Evolutionary conservation across 2,797 vertebrate genomes (phyloP).

Genomic region (Buceros bicornis): DNA sequence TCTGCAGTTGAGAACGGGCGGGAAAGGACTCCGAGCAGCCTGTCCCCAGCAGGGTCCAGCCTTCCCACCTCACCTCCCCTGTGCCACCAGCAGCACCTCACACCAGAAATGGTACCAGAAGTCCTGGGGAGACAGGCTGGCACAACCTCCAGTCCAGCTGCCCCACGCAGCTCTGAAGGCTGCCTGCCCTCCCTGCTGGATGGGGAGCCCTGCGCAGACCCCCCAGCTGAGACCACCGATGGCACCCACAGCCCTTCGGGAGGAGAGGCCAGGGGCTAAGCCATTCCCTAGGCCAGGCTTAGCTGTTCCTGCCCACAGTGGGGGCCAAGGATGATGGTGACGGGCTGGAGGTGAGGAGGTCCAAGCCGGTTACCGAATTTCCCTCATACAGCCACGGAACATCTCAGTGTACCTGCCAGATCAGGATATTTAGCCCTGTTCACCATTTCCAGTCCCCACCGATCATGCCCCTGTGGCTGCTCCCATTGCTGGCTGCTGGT

Average conservation of each 20-base stretch:
- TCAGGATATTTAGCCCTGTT: background rate
- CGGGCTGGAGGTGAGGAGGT: background rate
- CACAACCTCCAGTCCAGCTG: rapidly evolving
- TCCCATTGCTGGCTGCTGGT: background rate
- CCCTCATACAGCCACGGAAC: background rate
- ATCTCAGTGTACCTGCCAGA: background rate
- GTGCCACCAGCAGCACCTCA: background rate
- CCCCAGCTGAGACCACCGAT: background rate
- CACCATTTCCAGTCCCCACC: background rate
- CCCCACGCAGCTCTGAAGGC: background rate
- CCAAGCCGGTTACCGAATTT: background rate
- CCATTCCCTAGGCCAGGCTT: background rate
- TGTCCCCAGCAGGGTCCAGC: rapidly evolving
- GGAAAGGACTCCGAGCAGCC: background rate
- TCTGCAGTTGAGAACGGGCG: rapidly evolving
- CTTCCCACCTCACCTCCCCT: background rate
- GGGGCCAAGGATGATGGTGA: background rate
- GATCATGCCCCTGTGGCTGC: background rate
- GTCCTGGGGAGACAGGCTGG: background rate
- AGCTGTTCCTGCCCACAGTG: background rate
- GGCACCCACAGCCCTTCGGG: too few relatives aligned
- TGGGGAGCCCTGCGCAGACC: rapidly evolving
- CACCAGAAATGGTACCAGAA: rapidly evolving
- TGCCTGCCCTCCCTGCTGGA: background rate
- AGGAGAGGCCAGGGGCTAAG: background rate